Conservation (phyloP, 2,797 vertebrate species). For the Scomberomorus guttatus region DNA sequence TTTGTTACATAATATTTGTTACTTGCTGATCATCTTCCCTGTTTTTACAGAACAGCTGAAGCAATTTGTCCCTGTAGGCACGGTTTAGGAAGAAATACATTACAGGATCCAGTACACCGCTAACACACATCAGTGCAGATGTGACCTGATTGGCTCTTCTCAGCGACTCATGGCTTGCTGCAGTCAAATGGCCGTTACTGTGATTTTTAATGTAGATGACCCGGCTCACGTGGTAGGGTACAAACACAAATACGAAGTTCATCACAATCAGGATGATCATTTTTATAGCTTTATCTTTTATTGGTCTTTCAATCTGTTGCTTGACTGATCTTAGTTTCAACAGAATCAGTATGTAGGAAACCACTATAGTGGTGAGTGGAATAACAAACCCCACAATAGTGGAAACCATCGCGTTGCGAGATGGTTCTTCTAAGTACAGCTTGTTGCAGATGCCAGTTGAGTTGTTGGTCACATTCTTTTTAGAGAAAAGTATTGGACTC, state of each 20-base stretch:
- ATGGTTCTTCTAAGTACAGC: constrained; percentile 81
- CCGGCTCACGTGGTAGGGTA: constrained; percentile 84
- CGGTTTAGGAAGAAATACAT: constrained; percentile 85
- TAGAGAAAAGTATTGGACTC: constrained; percentile 75
- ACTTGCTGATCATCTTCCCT: constrained; percentile 13
- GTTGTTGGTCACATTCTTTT: constrained; percentile 25
- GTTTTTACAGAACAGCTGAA: constrained; percentile 71
- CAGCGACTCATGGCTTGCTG: constrained; percentile 26
- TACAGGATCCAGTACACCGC: constrained; percentile 81
- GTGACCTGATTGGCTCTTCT: constrained; percentile 79
- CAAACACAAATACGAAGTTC: constrained; percentile 83
- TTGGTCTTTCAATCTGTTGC: constrained; percentile 44
- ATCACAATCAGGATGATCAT: constrained; percentile 80
- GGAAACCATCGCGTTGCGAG: constrained; percentile 74
- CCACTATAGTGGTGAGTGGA: constrained; percentile 75
- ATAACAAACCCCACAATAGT: constrained; percentile 80
- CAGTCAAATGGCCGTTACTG: constrained; percentile 2
- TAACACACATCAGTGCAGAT: constrained; percentile 84
- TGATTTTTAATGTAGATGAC: constrained; percentile 77
- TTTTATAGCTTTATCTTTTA: constrained; percentile 77
- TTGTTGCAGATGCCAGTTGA: constrained; percentile 71
- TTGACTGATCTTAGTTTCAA: constrained; percentile 70
- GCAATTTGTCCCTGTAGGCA: constrained; percentile 71
- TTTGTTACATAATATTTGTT: not conserved
- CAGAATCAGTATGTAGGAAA: constrained; percentile 81